Conservation (phyloP, 2,797 vertebrate species). For the Sciaenops ocellatus region DNA sequence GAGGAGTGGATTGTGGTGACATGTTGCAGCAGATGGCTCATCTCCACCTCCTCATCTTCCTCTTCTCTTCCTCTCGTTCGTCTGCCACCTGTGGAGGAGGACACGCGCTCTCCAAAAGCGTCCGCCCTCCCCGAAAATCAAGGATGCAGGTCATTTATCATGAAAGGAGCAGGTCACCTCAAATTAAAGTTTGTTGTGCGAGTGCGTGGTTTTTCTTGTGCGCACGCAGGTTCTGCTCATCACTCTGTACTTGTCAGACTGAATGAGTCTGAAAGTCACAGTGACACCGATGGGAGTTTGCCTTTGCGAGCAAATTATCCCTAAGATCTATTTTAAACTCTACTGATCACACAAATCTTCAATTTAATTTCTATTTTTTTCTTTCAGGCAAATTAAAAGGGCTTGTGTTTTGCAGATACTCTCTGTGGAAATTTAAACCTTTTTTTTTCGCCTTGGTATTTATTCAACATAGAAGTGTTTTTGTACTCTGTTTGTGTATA, state of each 20-base stretch:
- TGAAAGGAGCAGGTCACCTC: slow-evolving; percentile 64
- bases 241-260: slow-evolving; percentile 11
- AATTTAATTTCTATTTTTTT: background rate
- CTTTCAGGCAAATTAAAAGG: slow-evolving; percentile 10
- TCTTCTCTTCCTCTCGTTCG: slow-evolving; percentile 39
- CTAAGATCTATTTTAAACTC: slow-evolving; percentile 15
- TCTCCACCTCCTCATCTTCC: slow-evolving; percentile 68
- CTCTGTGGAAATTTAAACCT: background rate
- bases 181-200: slow-evolving; percentile 48
- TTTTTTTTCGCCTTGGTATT: background rate
- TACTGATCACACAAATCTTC: slow-evolving; percentile 14
- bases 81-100: slow-evolving; percentile 79
- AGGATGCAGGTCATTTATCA: slow-evolving; percentile 72
- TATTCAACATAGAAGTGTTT: background rate
- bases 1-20: slow-evolving; percentile 44
- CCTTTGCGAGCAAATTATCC: slow-evolving; percentile 15
- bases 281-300: slow-evolving; percentile 26
- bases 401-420: background rate
- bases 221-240: slow-evolving; percentile 4
- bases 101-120: slow-evolving; percentile 28
- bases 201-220: background rate
- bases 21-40: slow-evolving; percentile 76
- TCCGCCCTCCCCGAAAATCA: slow-evolving; percentile 57
- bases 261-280: slow-evolving; percentile 57
- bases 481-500: background rate